Base-by-base conservation (phyloP, 2,888 invertebrate genomes). In the Agrochola lota region DNA sequence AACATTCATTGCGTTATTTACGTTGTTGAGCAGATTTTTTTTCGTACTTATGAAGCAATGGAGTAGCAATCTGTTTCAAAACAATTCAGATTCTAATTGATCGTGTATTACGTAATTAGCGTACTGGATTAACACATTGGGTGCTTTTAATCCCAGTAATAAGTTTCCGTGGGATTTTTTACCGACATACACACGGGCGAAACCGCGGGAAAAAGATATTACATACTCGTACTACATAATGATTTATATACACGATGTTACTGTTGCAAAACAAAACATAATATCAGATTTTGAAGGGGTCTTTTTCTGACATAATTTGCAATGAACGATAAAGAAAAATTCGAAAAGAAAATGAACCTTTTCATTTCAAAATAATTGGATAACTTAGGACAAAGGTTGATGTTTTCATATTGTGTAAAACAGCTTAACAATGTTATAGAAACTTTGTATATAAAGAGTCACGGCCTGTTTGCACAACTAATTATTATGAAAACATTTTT, bases 401-500 rank as follows among this genome's bases (percentile, higher is more conserved):
- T 23, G 17, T 23, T 68, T 40, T 30, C 15, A 35, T 63, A 68
- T 55, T 62, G 77, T 77, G 23, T 78, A 40, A 62, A 40, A 49
- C 30, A 20, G 55, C 49, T 64, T 70, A 20, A 76, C n/a, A 62
- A 35, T 77, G 8, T 55, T 77, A 17, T 17, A 62, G 30, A 67
- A 43, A 67, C 30, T 76, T 67, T 67, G 17, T 46, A 17, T 35
- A 30, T 30, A 30, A 23, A 55, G 30, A 71, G 26, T 17, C 11
- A 15, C 0, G 15, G n/a, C 26, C 12, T 30, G 46, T 69, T 69
- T 77, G 46, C 63, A 26, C 2, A 57, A 64, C 11, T 5, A 69
- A 77, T 64, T 78, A 55, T 63, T 55, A 30, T 49, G 63, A 43
- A 69, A 64, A 64, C 7, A 35, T 26, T 74, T n/a, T 66, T 30